A percentile compares a stretch with the other conserved stretches of the same genome.
These are phyloP conservation scores for Ptiloglossa arizonensis DNA, from an alignment of 1,140 invertebrate species.

Conservation along the genomic window DNA sequence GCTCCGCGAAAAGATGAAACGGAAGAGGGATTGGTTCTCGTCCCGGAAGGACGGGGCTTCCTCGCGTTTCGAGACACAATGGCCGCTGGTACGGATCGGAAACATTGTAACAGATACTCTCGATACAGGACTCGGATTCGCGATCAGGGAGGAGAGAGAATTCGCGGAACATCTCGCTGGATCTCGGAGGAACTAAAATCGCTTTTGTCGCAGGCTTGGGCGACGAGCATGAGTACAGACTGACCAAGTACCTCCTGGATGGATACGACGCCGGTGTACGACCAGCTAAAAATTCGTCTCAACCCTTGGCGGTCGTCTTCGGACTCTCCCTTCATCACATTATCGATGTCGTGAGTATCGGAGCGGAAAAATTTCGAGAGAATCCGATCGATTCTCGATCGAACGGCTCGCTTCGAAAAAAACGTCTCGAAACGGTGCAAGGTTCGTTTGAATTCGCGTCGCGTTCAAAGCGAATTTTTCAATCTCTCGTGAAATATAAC, in stretches of 20 bases:
- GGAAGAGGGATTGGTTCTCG: constrained; percentile 46
- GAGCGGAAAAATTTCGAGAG: neutral
- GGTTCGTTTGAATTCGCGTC: too few relatives aligned
- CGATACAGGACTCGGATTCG: constrained; percentile 39
- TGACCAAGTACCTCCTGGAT: constrained; percentile 88
- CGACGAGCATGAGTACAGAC: constrained; percentile 87
- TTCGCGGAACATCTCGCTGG: too few relatives aligned
- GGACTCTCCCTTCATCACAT: constrained; percentile 91
- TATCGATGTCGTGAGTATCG: constrained; percentile 87
- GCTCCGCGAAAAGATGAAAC: constrained; percentile 27
- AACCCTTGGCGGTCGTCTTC: constrained; percentile 88
- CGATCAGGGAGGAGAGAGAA: too few relatives aligned
- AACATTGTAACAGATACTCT: constrained; percentile 44
- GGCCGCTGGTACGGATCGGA: constrained; percentile 24
- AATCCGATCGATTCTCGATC: neutral
- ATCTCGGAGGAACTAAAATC: neutral
- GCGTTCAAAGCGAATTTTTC: too few relatives aligned
- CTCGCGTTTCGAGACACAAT: constrained; percentile 52
- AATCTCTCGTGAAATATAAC: too few relatives aligned
- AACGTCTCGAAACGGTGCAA: neutral
- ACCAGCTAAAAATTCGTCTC: constrained; percentile 88
- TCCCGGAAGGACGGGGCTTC: constrained; percentile 32
- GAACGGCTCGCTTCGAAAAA: too few relatives aligned
- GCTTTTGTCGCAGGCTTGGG: constrained; percentile 76
- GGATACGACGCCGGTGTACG: constrained; percentile 89